A percentile compares a stretch with the other conserved stretches of the same genome.
Evolutionary conservation across 2,113 vertebrate genomes (phyloP).

Genomic region (Astur gentilis): DNA sequence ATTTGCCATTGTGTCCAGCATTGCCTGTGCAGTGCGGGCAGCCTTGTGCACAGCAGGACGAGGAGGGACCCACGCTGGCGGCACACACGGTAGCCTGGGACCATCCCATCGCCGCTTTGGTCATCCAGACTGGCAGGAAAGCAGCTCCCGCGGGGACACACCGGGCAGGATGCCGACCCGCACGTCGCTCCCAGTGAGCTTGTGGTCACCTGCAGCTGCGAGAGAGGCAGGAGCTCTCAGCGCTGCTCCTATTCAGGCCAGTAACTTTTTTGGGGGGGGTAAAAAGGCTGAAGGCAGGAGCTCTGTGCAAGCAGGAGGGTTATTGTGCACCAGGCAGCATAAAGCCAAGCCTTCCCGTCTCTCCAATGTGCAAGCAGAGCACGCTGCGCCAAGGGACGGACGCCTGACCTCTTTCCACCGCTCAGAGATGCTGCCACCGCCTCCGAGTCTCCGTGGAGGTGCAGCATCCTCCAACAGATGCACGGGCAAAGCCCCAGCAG

Average conservation of each 20-base stretch:
- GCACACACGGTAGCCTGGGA: neutral
- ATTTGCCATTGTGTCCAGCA: neutral
- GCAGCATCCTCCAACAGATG: neutral
- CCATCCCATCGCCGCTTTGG: neutral
- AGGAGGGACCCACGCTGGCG: neutral
- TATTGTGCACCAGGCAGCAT: neutral
- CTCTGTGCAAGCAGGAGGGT: neutral
- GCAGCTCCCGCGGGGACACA: accelerated
- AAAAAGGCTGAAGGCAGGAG: neutral
- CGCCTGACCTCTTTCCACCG: neutral
- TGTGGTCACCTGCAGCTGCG: neutral
- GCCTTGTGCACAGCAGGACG: neutral
- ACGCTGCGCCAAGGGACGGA: accelerated
- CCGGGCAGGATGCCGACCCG: neutral
- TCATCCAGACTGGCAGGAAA: neutral
- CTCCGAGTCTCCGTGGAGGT: accelerated
- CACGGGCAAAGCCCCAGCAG: neutral
- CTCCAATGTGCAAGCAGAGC: accelerated
- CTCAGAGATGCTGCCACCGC: neutral
- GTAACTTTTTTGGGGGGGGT: accelerated
- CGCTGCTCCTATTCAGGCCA: neutral
- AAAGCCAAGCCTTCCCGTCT: neutral
- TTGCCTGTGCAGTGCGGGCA: accelerated
- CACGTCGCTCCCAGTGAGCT: neutral
- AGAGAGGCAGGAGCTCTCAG: neutral